Evolutionary conservation across 2,888 invertebrate genomes (phyloP).

Genomic region (Clusia tigrina): DNA sequence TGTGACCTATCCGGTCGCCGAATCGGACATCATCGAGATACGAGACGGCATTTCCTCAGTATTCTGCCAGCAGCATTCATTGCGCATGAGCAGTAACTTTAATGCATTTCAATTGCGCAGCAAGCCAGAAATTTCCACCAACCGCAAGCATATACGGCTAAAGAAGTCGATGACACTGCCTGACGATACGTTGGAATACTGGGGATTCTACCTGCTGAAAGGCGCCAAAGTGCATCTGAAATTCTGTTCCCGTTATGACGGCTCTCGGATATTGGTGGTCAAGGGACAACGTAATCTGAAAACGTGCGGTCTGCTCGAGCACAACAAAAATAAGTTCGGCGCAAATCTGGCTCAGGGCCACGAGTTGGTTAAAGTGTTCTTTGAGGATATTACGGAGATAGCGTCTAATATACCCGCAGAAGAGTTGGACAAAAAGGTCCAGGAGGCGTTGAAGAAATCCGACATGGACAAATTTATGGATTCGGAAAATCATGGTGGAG

Average conservation of each 20-base stretch:
- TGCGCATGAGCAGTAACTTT: slow-evolving; percentile 77
- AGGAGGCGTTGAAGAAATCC: background rate
- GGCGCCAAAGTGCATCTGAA: slow-evolving; percentile 81
- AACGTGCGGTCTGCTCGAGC: slow-evolving; percentile 80
- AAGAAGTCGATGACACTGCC: slow-evolving; percentile 84
- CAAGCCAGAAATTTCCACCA: slow-evolving; percentile 74
- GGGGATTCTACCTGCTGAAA: slow-evolving; percentile 84
- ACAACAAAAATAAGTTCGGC: slow-evolving; percentile 71
- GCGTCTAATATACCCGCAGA: slow-evolving; percentile 44
- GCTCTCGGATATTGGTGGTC: slow-evolving; percentile 81
- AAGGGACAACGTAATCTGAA: slow-evolving; percentile 79
- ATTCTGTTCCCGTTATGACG: slow-evolving; percentile 81
- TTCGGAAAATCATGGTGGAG: slow-evolving; percentile 59
- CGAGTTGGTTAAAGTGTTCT: slow-evolving; percentile 67
- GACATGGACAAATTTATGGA: slow-evolving; percentile 42
- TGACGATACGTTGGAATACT: slow-evolving; percentile 86
- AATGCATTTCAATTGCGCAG: slow-evolving; percentile 79
- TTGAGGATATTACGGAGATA: slow-evolving; percentile 68
- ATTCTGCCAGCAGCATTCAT: slow-evolving; percentile 80
- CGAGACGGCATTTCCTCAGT: slow-evolving; percentile 83
- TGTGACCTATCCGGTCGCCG: slow-evolving; percentile 79
- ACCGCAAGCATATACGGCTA: slow-evolving; percentile 77
- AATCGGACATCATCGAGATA: slow-evolving; percentile 85
- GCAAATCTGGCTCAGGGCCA: slow-evolving; percentile 65
- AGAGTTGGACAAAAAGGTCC: slow-evolving; percentile 15